Evolutionary conservation across 2,113 vertebrate genomes (phyloP), one percentile per base, ranked within the genome.

Genomic region (Heterochromis multidens): DNA sequence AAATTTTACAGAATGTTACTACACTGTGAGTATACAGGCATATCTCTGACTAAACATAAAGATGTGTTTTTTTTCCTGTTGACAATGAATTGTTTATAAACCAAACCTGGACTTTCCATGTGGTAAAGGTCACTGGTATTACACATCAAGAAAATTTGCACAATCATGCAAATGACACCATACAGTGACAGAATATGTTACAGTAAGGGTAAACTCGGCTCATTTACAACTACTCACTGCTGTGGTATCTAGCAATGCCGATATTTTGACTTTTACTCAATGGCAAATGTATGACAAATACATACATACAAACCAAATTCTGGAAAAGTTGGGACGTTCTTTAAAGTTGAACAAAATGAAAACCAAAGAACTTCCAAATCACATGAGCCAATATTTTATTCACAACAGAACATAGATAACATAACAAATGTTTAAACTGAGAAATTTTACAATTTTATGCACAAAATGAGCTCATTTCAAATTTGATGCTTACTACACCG

Each of bases 131-230:
- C 16, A 29, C 11, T 16, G 14, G 33, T 88, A 4, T 76, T 82
- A 1, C 6, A 76, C 54, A 59, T 33, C 17, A 70, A 67, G 17
- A 61, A 58, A 12, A 81, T 84, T 82, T 91, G 82, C 90, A 91
- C 29, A 83, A 25, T 72, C 27, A 89, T 89, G 76, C 85, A 89
- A 88, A 91, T 87, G 3, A 79, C 21, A 58, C 3, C 19, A 40
- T 35, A 6, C 25, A 77, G 14, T 31, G 46, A 35, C 37, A 76
- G 31, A 40, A 74, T 40, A 70, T n/a, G 40, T 43, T 19, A 3
- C 14, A 31, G 49, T 12, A 1, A 23, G 5, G 2, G 29, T 13
- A 5, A 27, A 3, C 14, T 58, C 6, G 3, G 6, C 29, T n/a
- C 25, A 8, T 49, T 13, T 4, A 5, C 2, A 25, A 52, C 21